A percentile compares a stretch with the other conserved stretches of the same genome.
phyloP scores from a whole-genome alignment of 2,888 invertebrate species.

The Abscondita cerata region DNA sequence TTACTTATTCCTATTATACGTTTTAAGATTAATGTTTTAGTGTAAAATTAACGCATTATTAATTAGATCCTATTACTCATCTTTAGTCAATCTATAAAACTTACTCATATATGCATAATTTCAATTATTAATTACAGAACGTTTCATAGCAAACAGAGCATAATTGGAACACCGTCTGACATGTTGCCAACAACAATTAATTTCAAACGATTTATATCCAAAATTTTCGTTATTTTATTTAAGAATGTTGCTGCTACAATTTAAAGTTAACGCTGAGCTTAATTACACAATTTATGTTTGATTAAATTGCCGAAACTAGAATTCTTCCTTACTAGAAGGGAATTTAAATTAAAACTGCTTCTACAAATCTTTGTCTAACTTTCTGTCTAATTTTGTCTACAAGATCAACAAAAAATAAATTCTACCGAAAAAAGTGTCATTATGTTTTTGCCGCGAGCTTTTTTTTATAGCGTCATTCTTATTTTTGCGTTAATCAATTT shows the following conservation, averaged over 20 bases:
- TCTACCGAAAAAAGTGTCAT: background rate
- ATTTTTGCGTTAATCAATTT: background rate
- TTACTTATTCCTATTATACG: no score
- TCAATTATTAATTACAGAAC: no score
- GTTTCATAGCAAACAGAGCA: background rate
- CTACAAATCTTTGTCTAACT: constrained; percentile 14
- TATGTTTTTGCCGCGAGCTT: background rate
- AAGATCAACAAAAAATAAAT: background rate
- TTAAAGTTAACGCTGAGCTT: constrained; percentile 7
- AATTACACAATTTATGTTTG: constrained; percentile 16
- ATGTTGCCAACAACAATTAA: constrained; percentile 21
- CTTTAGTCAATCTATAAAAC: no score
- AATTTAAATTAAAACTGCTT: constrained; percentile 13
- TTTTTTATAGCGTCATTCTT: background rate
- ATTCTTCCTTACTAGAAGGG: constrained; percentile 4
- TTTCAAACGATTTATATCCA: constrained; percentile 15
- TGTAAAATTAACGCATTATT: no score
- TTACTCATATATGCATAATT: no score
- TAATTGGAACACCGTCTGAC: background rate
- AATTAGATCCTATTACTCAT: no score
- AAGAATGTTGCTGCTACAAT: constrained; percentile 5
- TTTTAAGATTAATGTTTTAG: no score
- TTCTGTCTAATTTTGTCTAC: background rate
- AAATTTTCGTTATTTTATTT: constrained; percentile 24
- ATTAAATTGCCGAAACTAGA: constrained; percentile 16